These are phyloP conservation scores for Choloepus didactylus DNA, from an alignment of 2,797 vertebrate species.

Conservation along the genomic window DNA sequence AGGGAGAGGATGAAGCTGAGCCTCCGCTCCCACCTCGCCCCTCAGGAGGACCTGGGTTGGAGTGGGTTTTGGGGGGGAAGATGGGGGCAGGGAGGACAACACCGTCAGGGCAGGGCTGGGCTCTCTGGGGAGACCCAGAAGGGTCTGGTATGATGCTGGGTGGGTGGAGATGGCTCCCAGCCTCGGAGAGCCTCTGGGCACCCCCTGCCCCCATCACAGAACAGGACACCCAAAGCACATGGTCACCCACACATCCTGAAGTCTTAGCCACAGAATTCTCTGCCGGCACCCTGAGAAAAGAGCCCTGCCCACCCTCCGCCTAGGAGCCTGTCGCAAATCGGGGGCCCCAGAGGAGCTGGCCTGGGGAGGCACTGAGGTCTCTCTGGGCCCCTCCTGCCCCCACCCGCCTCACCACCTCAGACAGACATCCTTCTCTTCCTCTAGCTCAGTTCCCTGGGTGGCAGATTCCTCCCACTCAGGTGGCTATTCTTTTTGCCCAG, in stretches of 20 bases:
- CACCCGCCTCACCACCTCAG: accelerated
- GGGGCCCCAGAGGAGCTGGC: neutral
- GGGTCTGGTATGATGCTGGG: neutral
- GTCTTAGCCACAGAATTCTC: neutral
- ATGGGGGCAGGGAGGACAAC: neutral
- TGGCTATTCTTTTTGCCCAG: neutral
- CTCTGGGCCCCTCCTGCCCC: neutral
- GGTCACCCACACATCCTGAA: neutral
- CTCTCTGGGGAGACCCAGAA: neutral
- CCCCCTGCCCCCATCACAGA: neutral
- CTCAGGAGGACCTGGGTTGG: neutral
- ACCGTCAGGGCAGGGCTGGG: neutral
- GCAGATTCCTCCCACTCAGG: neutral
- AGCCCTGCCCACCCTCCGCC: neutral
- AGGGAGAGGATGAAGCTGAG: neutral
- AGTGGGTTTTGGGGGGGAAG: no score
- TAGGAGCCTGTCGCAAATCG: neutral
- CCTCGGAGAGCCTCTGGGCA: neutral
- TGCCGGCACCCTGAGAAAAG: neutral
- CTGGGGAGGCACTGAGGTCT: accelerated
- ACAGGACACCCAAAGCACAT: neutral
- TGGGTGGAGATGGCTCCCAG: accelerated
- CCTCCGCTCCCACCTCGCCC: neutral
- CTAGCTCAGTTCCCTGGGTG: neutral
- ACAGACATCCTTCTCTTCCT: neutral